phyloP scores from a whole-genome alignment of 2,113 vertebrate genomes.

The Megalops atlanticus region DNA sequence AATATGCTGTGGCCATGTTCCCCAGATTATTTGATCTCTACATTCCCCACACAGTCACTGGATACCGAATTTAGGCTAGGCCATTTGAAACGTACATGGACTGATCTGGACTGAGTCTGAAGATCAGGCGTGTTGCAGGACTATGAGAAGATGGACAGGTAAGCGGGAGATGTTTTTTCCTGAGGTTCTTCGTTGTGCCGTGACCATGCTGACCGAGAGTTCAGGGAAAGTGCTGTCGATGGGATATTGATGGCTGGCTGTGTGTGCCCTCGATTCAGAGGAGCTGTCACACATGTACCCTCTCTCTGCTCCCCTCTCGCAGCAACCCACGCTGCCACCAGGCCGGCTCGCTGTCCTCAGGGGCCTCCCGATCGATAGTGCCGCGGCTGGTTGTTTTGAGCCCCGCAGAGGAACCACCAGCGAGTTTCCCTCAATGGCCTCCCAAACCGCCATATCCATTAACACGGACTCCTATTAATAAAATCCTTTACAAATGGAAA shows the following conservation, averaged over 20 bases:
- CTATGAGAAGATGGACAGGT: not conserved
- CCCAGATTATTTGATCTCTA: too few relatives aligned
- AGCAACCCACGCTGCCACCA: not conserved
- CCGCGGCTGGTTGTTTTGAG: not conserved
- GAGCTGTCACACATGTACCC: not conserved
- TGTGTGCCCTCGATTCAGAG: not conserved
- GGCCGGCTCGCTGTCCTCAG: not conserved
- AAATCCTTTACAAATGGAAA: not conserved
- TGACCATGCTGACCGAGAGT: not conserved
- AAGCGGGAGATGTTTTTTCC: not conserved
- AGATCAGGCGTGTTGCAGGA: not conserved
- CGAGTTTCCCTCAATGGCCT: not conserved
- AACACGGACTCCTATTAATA: not conserved
- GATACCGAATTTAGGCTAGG: too few relatives aligned
- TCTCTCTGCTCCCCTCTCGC: not conserved
- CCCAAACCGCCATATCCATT: too few relatives aligned
- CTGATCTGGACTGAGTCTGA: not conserved
- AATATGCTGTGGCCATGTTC: too few relatives aligned
- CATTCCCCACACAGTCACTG: too few relatives aligned
- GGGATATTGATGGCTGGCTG: not conserved
- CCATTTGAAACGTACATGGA: not conserved
- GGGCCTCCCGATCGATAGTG: not conserved
- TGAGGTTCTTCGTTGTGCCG: not conserved
- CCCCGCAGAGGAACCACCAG: not conserved
- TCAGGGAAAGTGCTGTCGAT: not conserved